Conservation (phyloP, 92 coral and sea anemone genomes). For the Muricea muricata region DNA sequence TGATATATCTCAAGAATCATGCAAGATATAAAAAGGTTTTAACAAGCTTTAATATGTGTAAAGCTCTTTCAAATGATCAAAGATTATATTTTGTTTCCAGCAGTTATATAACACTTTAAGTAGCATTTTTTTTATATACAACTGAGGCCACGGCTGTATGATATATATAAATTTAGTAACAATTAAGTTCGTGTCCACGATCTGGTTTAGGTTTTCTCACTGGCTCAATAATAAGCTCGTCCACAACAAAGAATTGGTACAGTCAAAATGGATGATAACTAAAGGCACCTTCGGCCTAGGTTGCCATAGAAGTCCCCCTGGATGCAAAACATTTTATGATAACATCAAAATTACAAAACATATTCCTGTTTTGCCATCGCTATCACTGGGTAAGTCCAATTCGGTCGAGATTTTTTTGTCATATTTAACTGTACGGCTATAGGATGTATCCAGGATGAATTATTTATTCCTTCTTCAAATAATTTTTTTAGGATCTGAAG, state of each 20-base stretch:
- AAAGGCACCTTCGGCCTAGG: slow-evolving; percentile 77
- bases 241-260: slow-evolving; percentile 69
- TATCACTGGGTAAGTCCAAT: neutral
- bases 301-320: slow-evolving; percentile 58
- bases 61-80: no score
- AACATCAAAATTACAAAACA: slow-evolving; percentile 70
- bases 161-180: neutral
- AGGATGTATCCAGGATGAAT: no score
- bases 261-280: slow-evolving; percentile 66
- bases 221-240: slow-evolving; percentile 71
- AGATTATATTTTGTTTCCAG: no score
- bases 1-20: no score
- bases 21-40: no score
- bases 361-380: slow-evolving; percentile 54
- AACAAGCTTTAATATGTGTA: no score
- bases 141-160: neutral
- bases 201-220: neutral
- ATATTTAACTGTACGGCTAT: no score
- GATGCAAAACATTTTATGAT: slow-evolving; percentile 76
- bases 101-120: no score
- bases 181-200: neutral
- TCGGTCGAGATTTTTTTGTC: neutral
- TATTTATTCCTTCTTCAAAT: no score
- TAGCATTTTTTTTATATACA: no score
- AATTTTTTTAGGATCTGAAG: no score